A percentile compares a stretch with the other conserved stretches of the same genome.
Conservation (phyloP, 2,888 invertebrate genomes). For the Diaperis boleti region DNA sequence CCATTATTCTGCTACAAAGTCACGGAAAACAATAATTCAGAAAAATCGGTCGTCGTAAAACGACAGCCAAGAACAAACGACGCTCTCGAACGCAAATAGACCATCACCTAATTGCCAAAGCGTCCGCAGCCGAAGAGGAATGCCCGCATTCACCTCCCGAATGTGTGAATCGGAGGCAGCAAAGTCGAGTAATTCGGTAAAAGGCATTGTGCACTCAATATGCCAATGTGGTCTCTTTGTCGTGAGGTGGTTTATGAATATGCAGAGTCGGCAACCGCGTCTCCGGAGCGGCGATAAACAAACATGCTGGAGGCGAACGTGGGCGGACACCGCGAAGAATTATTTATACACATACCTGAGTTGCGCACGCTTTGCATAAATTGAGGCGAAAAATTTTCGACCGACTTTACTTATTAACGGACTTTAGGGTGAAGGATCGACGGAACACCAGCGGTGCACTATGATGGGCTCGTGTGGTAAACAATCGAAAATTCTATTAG, state of each 20-base stretch:
- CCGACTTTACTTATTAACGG: constrained; percentile 42
- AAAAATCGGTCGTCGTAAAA: no score
- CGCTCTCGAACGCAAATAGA: no score
- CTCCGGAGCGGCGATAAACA: constrained; percentile 43
- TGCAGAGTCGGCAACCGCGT: constrained; percentile 41
- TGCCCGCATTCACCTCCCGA: background rate
- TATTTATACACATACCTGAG: constrained; percentile 43
- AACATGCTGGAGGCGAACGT: constrained; percentile 41
- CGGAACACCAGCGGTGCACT: constrained; percentile 21
- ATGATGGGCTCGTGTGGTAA: background rate
- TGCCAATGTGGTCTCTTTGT: constrained; percentile 39
- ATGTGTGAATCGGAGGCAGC: constrained; percentile 15
- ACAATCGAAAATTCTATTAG: background rate
- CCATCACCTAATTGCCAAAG: no score
- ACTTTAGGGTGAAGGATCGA: constrained; percentile 23
- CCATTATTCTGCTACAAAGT: no score
- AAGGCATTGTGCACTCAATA: constrained; percentile 38
- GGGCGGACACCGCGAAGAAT: constrained; percentile 44
- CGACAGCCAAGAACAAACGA: no score
- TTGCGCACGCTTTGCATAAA: constrained; percentile 41
- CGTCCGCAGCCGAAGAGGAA: no score
- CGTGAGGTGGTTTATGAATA: constrained; percentile 40
- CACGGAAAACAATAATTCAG: no score
- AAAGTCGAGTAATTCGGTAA: constrained; percentile 29
- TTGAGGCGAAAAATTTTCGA: constrained; percentile 42